A percentile compares a stretch with the other conserved stretches of the same genome.
phyloP scores from a whole-genome alignment of 2,888 invertebrate genomes.

The Acrobasis consociella region DNA sequence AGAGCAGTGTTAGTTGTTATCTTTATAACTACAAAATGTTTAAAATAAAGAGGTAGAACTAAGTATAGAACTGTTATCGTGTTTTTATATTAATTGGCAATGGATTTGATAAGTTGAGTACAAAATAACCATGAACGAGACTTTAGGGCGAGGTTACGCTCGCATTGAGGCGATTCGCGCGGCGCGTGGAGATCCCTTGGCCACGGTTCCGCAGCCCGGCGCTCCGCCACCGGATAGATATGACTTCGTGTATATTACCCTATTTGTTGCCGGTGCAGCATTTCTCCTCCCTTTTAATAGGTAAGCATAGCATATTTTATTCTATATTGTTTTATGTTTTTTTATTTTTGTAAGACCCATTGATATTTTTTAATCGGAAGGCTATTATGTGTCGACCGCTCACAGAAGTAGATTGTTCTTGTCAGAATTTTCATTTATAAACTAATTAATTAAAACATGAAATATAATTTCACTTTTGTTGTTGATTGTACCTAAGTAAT shows the following conservation, averaged over 20 bases:
- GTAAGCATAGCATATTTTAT: constrained; percentile 61
- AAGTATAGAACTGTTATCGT: neutral
- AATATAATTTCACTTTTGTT: no score
- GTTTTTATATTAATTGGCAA: neutral
- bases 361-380: no score
- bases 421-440: no score
- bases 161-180: constrained; percentile 83
- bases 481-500: no score
- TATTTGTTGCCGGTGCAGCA: constrained; percentile 93
- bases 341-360: no score
- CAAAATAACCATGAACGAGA: constrained; percentile 81
- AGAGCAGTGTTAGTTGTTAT: neutral
- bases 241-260: constrained; percentile 87
- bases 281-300: constrained; percentile 96
- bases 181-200: constrained; percentile 73
- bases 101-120: neutral
- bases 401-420: no score
- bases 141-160: constrained; percentile 85
- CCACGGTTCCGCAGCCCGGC: constrained; percentile 68
- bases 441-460: no score
- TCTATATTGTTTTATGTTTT: no score
- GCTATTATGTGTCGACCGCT: no score
- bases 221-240: constrained; percentile 87
- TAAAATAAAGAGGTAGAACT: neutral
- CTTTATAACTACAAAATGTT: no score